These are phyloP conservation scores for Forbesichthys papilliferus DNA, from an alignment of 2,113 vertebrate species.

Conservation along the genomic window DNA sequence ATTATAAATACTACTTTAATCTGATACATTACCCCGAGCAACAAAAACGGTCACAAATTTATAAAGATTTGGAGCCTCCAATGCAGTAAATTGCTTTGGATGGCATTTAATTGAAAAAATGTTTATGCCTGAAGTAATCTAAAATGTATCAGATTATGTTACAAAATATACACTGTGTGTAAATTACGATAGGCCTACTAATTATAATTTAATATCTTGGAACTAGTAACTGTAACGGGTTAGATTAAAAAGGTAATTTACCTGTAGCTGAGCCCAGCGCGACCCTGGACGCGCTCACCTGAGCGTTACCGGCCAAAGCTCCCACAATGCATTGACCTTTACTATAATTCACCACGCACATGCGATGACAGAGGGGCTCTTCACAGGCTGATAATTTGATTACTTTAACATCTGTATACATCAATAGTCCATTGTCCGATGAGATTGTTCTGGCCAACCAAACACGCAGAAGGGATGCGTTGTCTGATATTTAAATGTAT, in stretches of 20 bases:
- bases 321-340: constrained; percentile 75
- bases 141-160: neutral
- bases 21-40: no score
- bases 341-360: constrained; percentile 69
- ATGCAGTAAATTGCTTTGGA: no score
- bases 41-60: no score
- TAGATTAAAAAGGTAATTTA: no score
- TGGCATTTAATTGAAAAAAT: no score
- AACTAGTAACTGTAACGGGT: no score
- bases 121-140: no score
- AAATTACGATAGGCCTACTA: no score
- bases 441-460: constrained; percentile 81
- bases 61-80: no score
- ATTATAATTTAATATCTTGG: no score
- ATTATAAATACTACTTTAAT: no score
- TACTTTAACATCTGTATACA: constrained; percentile 82
- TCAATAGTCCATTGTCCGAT: constrained; percentile 75
- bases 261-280: neutral
- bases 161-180: no score
- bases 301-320: constrained; percentile 63
- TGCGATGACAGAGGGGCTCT: constrained; percentile 73
- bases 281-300: constrained; percentile 57
- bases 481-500: constrained; percentile 63
- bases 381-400: constrained; percentile 82
- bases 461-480: constrained; percentile 64